These are phyloP conservation scores for Apodemus speciosus DNA, from an alignment of 2,113 vertebrate species.

Conservation along the genomic window DNA sequence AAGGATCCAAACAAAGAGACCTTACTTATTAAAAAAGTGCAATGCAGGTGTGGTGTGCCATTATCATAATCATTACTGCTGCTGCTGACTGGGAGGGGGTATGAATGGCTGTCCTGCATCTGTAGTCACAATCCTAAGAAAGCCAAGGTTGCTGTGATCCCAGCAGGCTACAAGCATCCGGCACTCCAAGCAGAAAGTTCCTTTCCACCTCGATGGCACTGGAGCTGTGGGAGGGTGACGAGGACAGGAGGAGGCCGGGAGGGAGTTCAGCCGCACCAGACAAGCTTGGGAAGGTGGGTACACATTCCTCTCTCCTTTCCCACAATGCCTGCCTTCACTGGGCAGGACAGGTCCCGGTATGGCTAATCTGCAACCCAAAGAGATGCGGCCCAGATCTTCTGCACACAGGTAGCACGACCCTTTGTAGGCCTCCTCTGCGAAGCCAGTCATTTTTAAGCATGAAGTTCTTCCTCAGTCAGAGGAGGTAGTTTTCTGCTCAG, in stretches of 20 bases:
- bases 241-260: background rate
- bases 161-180: slow-evolving; percentile 41
- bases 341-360: background rate
- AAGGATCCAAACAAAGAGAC: slow-evolving; percentile 69
- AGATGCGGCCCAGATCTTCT: background rate
- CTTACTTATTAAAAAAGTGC: slow-evolving; percentile 69
- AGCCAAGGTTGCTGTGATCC: background rate
- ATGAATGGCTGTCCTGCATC: slow-evolving; percentile 16
- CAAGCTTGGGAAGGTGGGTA: background rate
- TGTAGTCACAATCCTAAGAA: slow-evolving; percentile 26
- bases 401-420: background rate
- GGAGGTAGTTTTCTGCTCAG: background rate
- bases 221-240: fast-evolving
- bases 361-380: background rate
- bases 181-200: slow-evolving; percentile 18
- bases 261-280: background rate
- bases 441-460: background rate
- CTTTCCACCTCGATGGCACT: background rate
- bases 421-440: background rate
- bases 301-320: fast-evolving
- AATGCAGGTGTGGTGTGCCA: background rate
- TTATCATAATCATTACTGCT: slow-evolving; percentile 44
- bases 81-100: slow-evolving; percentile 51
- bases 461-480: background rate
- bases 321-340: fast-evolving